Evolutionary conservation across 2,888 invertebrate species (phyloP), one percentile per base, ranked within the genome.

Genomic region (Ophion obscuratus): DNA sequence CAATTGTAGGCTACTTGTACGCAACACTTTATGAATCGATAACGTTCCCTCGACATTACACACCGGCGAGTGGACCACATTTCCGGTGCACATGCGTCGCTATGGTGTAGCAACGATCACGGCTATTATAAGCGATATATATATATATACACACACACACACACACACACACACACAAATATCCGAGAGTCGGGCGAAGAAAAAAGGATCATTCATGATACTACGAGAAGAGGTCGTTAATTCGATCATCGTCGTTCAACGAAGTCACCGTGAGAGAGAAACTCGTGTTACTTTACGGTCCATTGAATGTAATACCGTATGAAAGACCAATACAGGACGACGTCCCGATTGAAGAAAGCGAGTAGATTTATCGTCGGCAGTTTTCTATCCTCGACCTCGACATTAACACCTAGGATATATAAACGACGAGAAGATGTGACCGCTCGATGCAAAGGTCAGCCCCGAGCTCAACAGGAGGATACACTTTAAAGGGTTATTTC

Each of bases 1-100:
- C 31, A 27, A 75, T 84, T 66, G 47, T 77, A 40, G 61, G 59
- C n/a, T 36, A 27, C 44, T 36, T 67, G 44, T 40, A 79, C 61
- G 71, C 61, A 66, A 78, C 66, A 68, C 82, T 81, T 85, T 66
- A 86, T 70, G 70, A 83, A 86, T 81, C 86, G 83, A 86, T 83
- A 40, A 70, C 20, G 77, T 76, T 59, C 66, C 66, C 76, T 67
- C 67, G 59, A n/a, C 61, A 74, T 80, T 59, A 70, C 64, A n/a
- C 47, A 36, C 74, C 40, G 36, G 64, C 70, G 86, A 83, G 83
- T 78, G 73, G 78, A 74, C 68, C 57, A 31, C 20, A 62, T 83
- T 83, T 86, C 86, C 86, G 83, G 86, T 70, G 59, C 53, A 10
- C 59, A 64, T 53, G 66, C 64, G 67, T 47, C 44, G 17, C 59